Evolutionary conservation across 2,888 invertebrate genomes (phyloP), one percentile per base, ranked within the genome.

Genomic region (Deroplatys truncata): DNA sequence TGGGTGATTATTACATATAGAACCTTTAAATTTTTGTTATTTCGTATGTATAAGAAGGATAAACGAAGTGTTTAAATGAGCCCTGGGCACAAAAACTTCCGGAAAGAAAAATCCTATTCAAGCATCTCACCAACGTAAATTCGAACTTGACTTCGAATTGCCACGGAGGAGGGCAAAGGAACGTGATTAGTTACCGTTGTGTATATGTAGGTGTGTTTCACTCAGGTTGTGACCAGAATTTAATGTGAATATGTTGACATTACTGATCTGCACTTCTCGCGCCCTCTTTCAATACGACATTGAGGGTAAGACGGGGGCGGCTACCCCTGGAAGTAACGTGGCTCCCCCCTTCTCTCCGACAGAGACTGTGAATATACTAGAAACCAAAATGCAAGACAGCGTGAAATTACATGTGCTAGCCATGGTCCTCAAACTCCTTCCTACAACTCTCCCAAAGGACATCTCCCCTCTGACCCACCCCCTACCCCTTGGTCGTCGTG

Each of bases 351-450:
- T 20, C 82, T 29, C n/a, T 84, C 28, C 85, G 85, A 89, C 35
- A 89, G 31, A 88, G 88, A 86, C 86, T 86, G 85, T 85, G 89
- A 89, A 89, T 89, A 89, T 89, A 89, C 89, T 89, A 89, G 89
- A 89, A 89, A 88, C 89, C 89, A 85, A 85, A 88, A 85, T 94
- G 94, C 94, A 94, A 94, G 94, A 94, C 94, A 94, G 94, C 94
- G 94, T 94, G 94, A 94, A 94, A 94, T 94, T 94, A 94, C 94
- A 90, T 90, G 90, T 89, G 90, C 35, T 87, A 35, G 87, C 83
- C 87, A 87, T 72, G 87, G 87, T 83, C 87, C 87, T 87, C 35
- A 82, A 82, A n/a, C 87, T 43, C 82, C 56, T 49, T 72, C 56
- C 83, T 84, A 85, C 15, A 49, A 82, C 56, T 88, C 89, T 89